Evolutionary conservation across 1,140 invertebrate species (phyloP).

Genomic region (Drosophila malerkotliana): DNA sequence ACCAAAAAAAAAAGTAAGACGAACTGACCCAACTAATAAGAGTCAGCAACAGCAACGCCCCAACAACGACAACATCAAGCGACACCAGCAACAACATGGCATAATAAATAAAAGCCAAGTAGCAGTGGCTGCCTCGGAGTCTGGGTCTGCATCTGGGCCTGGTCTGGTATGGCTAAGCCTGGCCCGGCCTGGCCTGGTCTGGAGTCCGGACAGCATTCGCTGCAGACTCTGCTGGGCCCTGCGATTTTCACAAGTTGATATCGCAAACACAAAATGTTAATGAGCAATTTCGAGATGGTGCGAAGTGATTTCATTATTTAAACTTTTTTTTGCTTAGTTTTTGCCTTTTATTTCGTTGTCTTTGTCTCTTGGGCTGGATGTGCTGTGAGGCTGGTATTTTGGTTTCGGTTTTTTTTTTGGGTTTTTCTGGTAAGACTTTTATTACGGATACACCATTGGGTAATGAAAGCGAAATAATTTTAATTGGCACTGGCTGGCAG

Average conservation of each 20-base stretch:
- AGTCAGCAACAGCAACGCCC: constrained; percentile 49
- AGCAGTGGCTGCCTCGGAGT: constrained; percentile 68
- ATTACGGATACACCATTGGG: constrained; percentile 66
- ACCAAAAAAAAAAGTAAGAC: constrained; percentile 20
- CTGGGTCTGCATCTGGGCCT: constrained; percentile 60
- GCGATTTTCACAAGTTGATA: constrained; percentile 84
- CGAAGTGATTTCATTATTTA: constrained; percentile 84
- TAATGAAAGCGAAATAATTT: constrained; percentile 83
- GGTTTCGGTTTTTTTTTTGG: constrained; percentile 8
- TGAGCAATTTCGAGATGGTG: constrained; percentile 84
- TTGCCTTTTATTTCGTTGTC: constrained; percentile 48
- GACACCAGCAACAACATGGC: constrained; percentile 66
- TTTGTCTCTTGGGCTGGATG: constrained; percentile 43
- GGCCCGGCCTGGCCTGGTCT: constrained; percentile 7
- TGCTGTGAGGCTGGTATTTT: constrained; percentile 24
- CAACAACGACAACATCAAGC: constrained; percentile 31
- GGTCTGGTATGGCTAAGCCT: constrained; percentile 2
- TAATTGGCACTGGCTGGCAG: constrained; percentile 66
- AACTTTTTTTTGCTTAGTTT: constrained; percentile 61
- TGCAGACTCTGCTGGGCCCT: constrained; percentile 36
- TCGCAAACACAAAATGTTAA: constrained; percentile 84
- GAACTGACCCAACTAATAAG: constrained; percentile 79
- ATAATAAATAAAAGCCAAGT: constrained; percentile 82
- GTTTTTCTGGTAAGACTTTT: constrained; percentile 55
- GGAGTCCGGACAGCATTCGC: constrained; percentile 44